Percentiles rank a stretch among this genome's conserved stretches.
Evolutionary conservation across 2,888 invertebrate genomes (phyloP).

Genomic region (Synanthedon andrenaeformis): DNA sequence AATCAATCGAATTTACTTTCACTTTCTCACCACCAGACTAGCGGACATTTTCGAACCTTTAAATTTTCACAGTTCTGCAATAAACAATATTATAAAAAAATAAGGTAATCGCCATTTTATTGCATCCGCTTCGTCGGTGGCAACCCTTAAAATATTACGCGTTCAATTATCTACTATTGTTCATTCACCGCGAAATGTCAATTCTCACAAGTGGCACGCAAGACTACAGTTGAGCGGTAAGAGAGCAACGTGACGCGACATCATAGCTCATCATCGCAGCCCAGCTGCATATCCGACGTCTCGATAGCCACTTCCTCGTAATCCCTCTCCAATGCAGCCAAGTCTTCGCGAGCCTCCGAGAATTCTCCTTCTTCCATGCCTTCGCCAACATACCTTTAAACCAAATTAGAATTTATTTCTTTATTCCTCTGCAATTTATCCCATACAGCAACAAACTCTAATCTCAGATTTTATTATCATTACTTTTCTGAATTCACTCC

Average conservation of each 20-base stretch:
- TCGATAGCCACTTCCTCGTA: slow-evolving; percentile 82
- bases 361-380: slow-evolving; percentile 90
- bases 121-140: slow-evolving; percentile 41
- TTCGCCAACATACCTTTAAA: slow-evolving; percentile 79
- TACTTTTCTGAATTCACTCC: too few relatives aligned
- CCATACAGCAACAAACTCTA: too few relatives aligned
- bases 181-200: too few relatives aligned
- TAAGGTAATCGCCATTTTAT: slow-evolving; percentile 56
- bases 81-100: slow-evolving; percentile 51
- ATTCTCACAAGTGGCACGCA: too few relatives aligned
- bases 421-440: too few relatives aligned
- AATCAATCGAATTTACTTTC: too few relatives aligned
- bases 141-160: too few relatives aligned
- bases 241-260: slow-evolving; percentile 9
- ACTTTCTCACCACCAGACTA: slow-evolving; percentile 5
- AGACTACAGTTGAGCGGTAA: slow-evolving; percentile 3
- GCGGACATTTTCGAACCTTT: slow-evolving; percentile 67
- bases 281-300: slow-evolving; percentile 51
- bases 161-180: too few relatives aligned
- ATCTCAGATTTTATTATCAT: too few relatives aligned
- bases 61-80: slow-evolving; percentile 59
- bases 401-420: background rate
- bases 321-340: slow-evolving; percentile 79
- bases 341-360: slow-evolving; percentile 83
- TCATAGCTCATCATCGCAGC: slow-evolving; percentile 53